These are phyloP conservation scores for Euclidia mi DNA, from an alignment of 2,888 invertebrate genomes.

Conservation along the genomic window DNA sequence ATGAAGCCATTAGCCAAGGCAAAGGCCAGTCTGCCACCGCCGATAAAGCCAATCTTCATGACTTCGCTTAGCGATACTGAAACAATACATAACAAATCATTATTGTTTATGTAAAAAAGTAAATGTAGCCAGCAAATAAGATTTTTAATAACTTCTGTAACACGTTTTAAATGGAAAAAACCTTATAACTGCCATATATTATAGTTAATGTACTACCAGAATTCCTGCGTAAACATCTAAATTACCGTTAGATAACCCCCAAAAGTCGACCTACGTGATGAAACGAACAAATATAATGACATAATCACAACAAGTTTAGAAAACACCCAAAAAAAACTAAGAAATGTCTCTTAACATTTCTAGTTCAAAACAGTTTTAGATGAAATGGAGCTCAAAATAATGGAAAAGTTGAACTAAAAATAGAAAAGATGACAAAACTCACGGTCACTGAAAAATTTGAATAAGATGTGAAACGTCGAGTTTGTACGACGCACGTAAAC, in stretches of 20 bases:
- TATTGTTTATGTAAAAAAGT: not conserved
- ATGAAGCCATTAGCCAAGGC: constrained; percentile 97
- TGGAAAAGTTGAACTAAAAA: constrained; percentile 20
- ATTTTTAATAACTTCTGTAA: too few relatives aligned
- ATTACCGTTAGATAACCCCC: constrained; percentile 7
- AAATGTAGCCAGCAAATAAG: not conserved
- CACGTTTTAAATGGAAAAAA: not conserved
- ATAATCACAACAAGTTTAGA: too few relatives aligned
- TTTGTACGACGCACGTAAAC: constrained; percentile 15
- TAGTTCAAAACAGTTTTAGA: too few relatives aligned
- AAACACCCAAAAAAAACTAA: too few relatives aligned
- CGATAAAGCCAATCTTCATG: constrained; percentile 96
- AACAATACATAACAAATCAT: constrained; percentile 47
- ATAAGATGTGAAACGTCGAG: constrained; percentile 26
- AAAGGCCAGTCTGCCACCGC: constrained; percentile 97
- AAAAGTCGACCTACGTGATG: constrained; percentile 23
- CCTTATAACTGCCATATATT: too few relatives aligned
- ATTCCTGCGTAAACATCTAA: not conserved
- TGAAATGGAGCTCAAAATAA: not conserved
- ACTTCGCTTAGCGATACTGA: constrained; percentile 80
- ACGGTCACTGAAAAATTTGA: constrained; percentile 30
- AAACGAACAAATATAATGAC: not conserved
- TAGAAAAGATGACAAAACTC: constrained; percentile 36
- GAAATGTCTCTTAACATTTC: too few relatives aligned
- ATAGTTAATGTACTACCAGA: not conserved